Conservation (phyloP, 2,888 invertebrate species). For the Drosophila kanekoi region DNA sequence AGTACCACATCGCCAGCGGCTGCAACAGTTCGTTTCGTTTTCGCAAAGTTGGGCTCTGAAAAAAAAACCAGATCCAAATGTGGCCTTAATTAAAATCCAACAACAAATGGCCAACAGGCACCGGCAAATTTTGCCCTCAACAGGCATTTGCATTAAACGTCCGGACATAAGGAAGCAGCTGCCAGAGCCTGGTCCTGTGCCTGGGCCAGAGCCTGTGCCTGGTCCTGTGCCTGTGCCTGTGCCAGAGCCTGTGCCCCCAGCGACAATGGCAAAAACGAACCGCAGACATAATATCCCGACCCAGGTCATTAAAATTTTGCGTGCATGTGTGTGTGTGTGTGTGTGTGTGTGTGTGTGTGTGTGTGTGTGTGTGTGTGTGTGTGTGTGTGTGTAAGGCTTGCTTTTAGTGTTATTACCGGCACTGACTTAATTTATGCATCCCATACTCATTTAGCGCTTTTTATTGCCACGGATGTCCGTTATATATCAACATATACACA, state of each 20-base stretch:
- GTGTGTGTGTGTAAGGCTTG: conserved; percentile 28
- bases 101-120: conserved; percentile 19
- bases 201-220: too few species aligned
- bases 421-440: conserved; percentile 63
- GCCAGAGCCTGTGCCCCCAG: not conserved
- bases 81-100: conserved; percentile 62
- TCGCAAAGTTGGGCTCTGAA: conserved; percentile 15
- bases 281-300: conserved; percentile 24
- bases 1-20: conserved; percentile 56
- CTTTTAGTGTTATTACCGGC: conserved; percentile 60
- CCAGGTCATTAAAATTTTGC: conserved; percentile 62
- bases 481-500: conserved; percentile 10
- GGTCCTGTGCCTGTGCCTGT: too few species aligned
- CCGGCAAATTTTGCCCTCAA: conserved; percentile 21
- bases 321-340: conserved; percentile 5
- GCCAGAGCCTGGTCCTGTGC: too few species aligned
- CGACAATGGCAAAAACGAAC: conserved; percentile 7
- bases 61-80: conserved; percentile 18
- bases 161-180: not conserved
- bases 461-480: conserved; percentile 41
- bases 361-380: not conserved
- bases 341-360: conserved; percentile 25
- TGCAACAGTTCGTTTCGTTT: conserved; percentile 10
- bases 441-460: conserved; percentile 29
- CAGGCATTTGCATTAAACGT: conserved; percentile 37